Evolutionary conservation across 2,888 invertebrate genomes (phyloP), one percentile per base, ranked within the genome.

Genomic region (Agrotis clavis): DNA sequence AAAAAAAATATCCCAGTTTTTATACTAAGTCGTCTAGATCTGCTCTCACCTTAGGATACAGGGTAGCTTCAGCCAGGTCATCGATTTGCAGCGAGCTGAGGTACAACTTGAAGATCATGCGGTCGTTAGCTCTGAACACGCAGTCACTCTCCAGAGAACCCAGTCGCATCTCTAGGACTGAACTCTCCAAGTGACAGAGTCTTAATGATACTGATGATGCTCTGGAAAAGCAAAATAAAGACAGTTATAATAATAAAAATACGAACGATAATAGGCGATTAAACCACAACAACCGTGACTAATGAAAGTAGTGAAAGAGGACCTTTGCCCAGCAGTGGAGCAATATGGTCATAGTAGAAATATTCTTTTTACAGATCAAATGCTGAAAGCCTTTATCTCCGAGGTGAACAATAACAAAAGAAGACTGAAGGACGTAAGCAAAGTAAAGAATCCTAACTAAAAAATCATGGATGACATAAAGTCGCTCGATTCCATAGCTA

Each of bases 101-200:
- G 88, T 97, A 97, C 25, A 97, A 96, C 74, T 98, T 96, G 86
- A 98, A 96, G 48, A 98, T 97, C 94, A 98, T 97, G 85, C 98
- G 96, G 88, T 98, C 98, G 85, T 98, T 98, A 1, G 98, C 98
- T 86, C 98, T 97, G 91, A 98, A 98, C 79, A 98, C 97, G 86
- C 98, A 97, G 92, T 98, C 98, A 84, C 97, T 97, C 93, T 98
- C 98, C 73, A 98, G 88, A 0, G 97, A 97, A 56, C 95, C 90
- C 25, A 98, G 93, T 63, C 97, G 97, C 18, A 98, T 91, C 85
- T 98, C 97, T 54, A 98, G 93, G 73, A 98, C 96, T 77, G 98
- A 97, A 70, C 97, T 96, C 85, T 98, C 98, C 21, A 97, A 96
- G 90, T 98, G 98, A 83, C 98, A 98, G 35, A 98, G 95, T 73